A percentile compares a stretch with the other conserved stretches of the same genome.
Conservation (phyloP, 2,888 invertebrate genomes). For the Parascotia fuliginaria region DNA sequence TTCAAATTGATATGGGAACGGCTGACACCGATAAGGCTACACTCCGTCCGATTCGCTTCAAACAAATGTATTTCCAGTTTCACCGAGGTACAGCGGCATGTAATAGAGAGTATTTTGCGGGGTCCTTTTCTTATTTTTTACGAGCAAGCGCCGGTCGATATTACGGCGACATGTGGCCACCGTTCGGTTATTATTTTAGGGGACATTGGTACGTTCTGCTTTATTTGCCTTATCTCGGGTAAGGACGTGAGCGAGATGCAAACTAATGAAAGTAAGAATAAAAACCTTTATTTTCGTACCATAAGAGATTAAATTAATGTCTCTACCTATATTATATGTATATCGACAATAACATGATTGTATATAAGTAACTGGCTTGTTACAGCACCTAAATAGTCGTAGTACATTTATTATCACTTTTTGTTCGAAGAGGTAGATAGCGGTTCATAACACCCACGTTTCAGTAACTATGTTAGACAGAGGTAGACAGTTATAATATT, state of each 20-base stretch:
- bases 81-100: conserved; percentile 63
- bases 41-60: conserved; percentile 50
- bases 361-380: too few species aligned
- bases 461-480: too few species aligned
- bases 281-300: too few species aligned
- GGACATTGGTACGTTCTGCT: conserved; percentile 54
- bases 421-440: too few species aligned
- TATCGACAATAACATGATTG: too few species aligned
- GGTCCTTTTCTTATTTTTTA: conserved; percentile 80
- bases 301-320: too few species aligned
- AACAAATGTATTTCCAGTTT: conserved; percentile 77
- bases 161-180: conserved; percentile 77
- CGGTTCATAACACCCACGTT: too few species aligned
- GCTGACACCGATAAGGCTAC: conserved; percentile 33
- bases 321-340: too few species aligned
- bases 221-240: conserved; percentile 54
- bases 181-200: conserved; percentile 76
- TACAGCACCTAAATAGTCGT: too few species aligned
- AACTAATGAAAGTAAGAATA: too few species aligned
- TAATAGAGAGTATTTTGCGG: conserved; percentile 79
- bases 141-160: conserved; percentile 69
- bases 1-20: conserved; percentile 40
- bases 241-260: conserved; percentile 41
- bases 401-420: too few species aligned
- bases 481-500: too few species aligned